Evolutionary conservation across 2,797 vertebrate genomes (phyloP).

Genomic region (Calcarius lapponicus): DNA sequence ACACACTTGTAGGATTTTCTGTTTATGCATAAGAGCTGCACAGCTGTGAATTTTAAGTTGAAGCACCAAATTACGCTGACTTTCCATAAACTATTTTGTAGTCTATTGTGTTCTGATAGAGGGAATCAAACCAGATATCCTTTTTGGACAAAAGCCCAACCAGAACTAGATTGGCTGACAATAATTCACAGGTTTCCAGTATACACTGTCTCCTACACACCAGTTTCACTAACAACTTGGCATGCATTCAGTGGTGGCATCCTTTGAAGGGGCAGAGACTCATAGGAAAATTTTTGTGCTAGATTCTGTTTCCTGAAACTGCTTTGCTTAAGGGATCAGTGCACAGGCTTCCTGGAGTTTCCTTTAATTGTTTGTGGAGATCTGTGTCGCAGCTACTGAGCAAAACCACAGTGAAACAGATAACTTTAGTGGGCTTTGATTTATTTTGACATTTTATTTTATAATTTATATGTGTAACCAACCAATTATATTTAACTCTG

Average conservation of each 20-base stretch:
- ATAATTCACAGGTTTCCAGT: slow-evolving; percentile 33
- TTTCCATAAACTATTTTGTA: slow-evolving; percentile 4
- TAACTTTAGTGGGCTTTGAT: slow-evolving; percentile 43
- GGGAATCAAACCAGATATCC: slow-evolving; percentile 67
- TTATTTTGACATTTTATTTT: slow-evolving; percentile 34
- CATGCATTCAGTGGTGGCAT: slow-evolving; percentile 58
- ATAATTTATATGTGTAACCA: neutral
- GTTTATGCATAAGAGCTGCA: neutral
- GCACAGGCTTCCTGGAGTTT: slow-evolving; percentile 71
- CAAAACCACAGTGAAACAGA: neutral
- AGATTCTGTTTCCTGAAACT: slow-evolving; percentile 23
- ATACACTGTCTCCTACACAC: neutral
- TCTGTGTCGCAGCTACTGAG: neutral
- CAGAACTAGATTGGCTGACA: slow-evolving; percentile 44
- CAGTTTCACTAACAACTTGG: slow-evolving; percentile 37
- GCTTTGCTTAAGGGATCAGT: slow-evolving; percentile 33
- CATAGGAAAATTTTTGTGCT: slow-evolving; percentile 44
- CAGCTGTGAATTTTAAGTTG: neutral
- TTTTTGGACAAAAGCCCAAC: slow-evolving; percentile 66
- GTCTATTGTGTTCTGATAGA: slow-evolving; percentile 30
- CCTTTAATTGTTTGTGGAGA: slow-evolving; percentile 77
- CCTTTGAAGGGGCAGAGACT: slow-evolving; percentile 56
- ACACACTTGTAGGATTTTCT: neutral
- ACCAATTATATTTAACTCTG: neutral
- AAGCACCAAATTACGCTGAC: neutral